Evolutionary conservation across 2,888 invertebrate species (phyloP), one percentile per base, ranked within the genome.

Genomic region (Noctua comes): DNA sequence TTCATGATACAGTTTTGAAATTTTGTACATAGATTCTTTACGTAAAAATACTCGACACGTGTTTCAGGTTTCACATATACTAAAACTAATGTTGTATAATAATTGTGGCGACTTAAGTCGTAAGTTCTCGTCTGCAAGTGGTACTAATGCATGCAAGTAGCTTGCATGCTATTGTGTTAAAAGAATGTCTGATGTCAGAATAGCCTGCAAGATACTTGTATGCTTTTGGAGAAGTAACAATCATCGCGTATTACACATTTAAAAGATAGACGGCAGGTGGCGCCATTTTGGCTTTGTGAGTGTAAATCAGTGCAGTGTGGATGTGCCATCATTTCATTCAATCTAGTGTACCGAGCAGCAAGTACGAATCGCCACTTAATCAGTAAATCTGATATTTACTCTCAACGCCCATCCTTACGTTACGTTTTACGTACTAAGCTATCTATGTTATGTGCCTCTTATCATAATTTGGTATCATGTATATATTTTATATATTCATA

Each of bases 401-500:
- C 54, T 76, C 68, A 73, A 68, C 74, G 69, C 65, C 71, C 79
- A 79, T 57, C 59, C 79, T 75, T 80, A 88, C 71, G 77, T 80
- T 88, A 88, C 83, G 83, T 89, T 85, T 88, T 87, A 88, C 86
- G 85, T 85, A 82, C 87, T 89, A 89, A 79, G 59, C 79, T 88
- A 88, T 83, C 75, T 84, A 82, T 83, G 73, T 85, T 82, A 79
- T 84, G 88, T 89, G 88, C 89, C 81, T 83, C 87, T 89, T 88
- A 88, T 76, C 75, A 79, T 81, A 88, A 80, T 84, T 86, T 87
- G 85, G 84, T 88, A 88, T 80, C 77, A 83, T 88, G 81, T 85
- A 85, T 89, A 88, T 88, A 89, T 81, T 86, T 87, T 79, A 84
- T 88, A 88, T 88, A 89, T 89, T 89, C 89, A 89, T 87, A 89